Evolutionary conservation across 2,113 vertebrate genomes (phyloP).

Genomic region (Vanacampus margaritifer): DNA sequence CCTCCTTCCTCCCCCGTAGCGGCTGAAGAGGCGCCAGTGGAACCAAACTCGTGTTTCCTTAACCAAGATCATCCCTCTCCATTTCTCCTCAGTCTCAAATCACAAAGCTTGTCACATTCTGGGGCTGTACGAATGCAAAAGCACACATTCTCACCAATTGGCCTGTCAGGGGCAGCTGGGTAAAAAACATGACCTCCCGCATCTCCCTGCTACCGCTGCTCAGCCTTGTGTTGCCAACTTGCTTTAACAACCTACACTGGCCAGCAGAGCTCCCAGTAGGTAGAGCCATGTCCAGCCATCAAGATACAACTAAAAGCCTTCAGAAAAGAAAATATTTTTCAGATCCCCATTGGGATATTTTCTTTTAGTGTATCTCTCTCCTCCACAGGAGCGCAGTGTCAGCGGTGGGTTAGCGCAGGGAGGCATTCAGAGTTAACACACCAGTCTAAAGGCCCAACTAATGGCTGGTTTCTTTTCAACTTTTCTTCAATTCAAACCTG

Average conservation of each 20-base stretch:
- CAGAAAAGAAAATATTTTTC: conserved; percentile 34
- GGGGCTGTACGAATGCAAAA: conserved; percentile 23
- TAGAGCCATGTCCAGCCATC: conserved; percentile 47
- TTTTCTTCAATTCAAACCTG: conserved; percentile 10
- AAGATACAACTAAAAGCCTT: conserved; percentile 44
- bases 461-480: background rate
- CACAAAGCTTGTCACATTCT: conserved; percentile 43
- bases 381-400: conserved; percentile 32
- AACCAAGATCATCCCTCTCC: conserved; percentile 69
- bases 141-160: conserved; percentile 28
- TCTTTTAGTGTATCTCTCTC: conserved; percentile 26
- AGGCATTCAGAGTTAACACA: conserved; percentile 22
- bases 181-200: conserved; percentile 44
- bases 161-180: conserved; percentile 45
- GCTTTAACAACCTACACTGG: conserved; percentile 50
- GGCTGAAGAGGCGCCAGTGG: conserved; percentile 59
- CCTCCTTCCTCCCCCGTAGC: conserved; percentile 36
- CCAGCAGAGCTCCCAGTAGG: conserved; percentile 34
- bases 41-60: conserved; percentile 62
- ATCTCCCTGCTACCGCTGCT: conserved; percentile 28
- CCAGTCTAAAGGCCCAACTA: background rate
- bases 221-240: conserved; percentile 57
- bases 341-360: conserved; percentile 36
- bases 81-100: conserved; percentile 50
- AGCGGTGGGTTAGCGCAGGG: conserved; percentile 28